Base-by-base conservation (phyloP, 2,113 vertebrate genomes). In the Dendrocopos noguchii region DNA sequence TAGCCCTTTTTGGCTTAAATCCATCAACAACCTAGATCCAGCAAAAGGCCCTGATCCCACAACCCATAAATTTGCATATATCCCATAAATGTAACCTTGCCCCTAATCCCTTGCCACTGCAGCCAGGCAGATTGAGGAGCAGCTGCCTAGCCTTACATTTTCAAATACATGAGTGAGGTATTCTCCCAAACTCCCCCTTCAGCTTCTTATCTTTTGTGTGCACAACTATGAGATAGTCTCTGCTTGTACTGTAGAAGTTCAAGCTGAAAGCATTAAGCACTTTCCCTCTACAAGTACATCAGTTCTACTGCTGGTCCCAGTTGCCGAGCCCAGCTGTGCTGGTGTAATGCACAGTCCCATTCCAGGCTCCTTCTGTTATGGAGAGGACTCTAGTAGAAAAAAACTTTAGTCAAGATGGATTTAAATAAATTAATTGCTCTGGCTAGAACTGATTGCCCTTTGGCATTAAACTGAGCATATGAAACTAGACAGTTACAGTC, bases 361-460 rank as follows among this genome's bases (percentile, higher is more conserved):
- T 34, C 46, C 68, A 70, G 77, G 44, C 36, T 74, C 67, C 46
- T 36, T 84, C 66, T 46, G n/a, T 84, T 47, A 66, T 18, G 22
- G 52, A 89, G 61, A 85, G 10, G 39, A 64, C 25, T 56, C 67
- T 72, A 87, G 59, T 14, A 28, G 50, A 57, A 88, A 86, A n/a
- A 56, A 71, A 16, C 28, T 25, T 46, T 22, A 87, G 59, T 24
- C 59, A 86, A 76, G 66, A 29, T 83, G 39, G 8, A 75, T 77
- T 94, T 77, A 80, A 92, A 64, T 81, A 72, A 94, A 91, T 90
- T 72, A 82, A 84, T 88, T 93, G 56, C 19, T 71, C 77, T 93
- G 74, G 74, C 88, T 93, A 91, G 88, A 92, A 88, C 11, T 47
- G 83, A 75, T 86, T 84, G 74, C 74, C 83, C 80, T 84, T 88